Conservation (phyloP, 2,113 vertebrate genomes). For the Saiga tatarica region DNA sequence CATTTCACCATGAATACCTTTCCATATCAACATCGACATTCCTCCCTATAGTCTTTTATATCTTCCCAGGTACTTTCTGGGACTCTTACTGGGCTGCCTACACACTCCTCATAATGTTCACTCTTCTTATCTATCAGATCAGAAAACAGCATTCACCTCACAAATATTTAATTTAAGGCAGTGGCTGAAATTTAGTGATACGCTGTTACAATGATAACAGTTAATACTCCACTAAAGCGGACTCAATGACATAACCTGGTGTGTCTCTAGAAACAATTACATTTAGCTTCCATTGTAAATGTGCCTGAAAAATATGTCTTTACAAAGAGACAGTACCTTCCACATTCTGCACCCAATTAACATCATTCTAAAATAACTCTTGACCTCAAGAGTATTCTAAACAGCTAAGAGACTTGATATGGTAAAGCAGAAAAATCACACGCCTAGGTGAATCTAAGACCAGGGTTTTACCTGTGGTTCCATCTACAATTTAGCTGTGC, state of each 20-base stretch:
- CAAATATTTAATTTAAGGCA: conserved; percentile 24
- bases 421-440: not conserved
- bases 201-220: not conserved
- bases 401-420: not conserved
- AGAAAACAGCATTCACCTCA: conserved; percentile 34
- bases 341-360: conserved; percentile 7
- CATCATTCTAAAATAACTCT: conserved; percentile 34
- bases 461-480: not conserved
- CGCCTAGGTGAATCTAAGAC: not conserved
- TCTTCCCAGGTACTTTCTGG: not conserved
- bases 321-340: not conserved
- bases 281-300: not conserved
- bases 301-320: not conserved
- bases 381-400: not conserved
- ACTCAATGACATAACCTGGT: not conserved
- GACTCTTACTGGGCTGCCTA: not conserved
- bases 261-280: not conserved
- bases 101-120: not conserved
- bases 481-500: conserved; percentile 12
- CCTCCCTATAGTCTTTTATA: not conserved
- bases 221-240: not conserved
- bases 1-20: not conserved
- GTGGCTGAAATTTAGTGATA: not conserved
- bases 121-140: conserved; percentile 7
- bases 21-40: not conserved